Base-by-base conservation (phyloP, 2,888 invertebrate genomes). In the Leucoma salicis region DNA sequence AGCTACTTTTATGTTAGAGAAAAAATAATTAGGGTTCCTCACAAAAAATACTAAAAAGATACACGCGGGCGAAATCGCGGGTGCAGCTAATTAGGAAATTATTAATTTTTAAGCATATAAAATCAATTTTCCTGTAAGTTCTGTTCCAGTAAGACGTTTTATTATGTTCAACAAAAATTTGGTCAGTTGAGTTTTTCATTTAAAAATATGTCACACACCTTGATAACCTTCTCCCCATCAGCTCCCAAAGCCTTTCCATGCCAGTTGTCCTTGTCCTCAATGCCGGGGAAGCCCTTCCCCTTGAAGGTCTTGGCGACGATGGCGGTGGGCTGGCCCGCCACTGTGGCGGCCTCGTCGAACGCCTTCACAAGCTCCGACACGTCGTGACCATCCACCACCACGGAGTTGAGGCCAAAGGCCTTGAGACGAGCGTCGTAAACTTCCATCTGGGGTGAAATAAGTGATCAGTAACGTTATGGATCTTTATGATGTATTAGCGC, bases 341-440 rank as follows among this genome's bases (percentile, higher is more conserved):
- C 94, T 10, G 83, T 83, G 13, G 93, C 82, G 1, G 97, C 97
- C 69, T 95, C 93, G 65, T 95, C 93, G 78, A 99, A 95, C 0
- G 97, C 96, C 90, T 96, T 97, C 70, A 94, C 94, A 39, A 99
- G 90, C 74, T 96, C 97, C 44, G 95, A 95, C 18, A 99, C 94
- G 82, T 98, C 96, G 76, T 99, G 99, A 0, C 99, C 99, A 90
- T 99, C 99, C 15, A 99, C 96, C 16, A 98, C 95, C 43, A 97
- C 86, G 0, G 97, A 93, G 82, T 97, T 94, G 67, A 96, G 94
- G 35, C 99, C 99, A 82, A 99, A 99, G 1, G 97, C 92, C 69
- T 97, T 96, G 16, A 96, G 82, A 13, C 97, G 93, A 41, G 94
- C 94, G 51, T 95, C 93, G 82, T 97, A 97, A 2, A 93, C 90